Evolutionary conservation across 2,888 invertebrate genomes (phyloP).

Genomic region (Chaetogeoica ovagalla): DNA sequence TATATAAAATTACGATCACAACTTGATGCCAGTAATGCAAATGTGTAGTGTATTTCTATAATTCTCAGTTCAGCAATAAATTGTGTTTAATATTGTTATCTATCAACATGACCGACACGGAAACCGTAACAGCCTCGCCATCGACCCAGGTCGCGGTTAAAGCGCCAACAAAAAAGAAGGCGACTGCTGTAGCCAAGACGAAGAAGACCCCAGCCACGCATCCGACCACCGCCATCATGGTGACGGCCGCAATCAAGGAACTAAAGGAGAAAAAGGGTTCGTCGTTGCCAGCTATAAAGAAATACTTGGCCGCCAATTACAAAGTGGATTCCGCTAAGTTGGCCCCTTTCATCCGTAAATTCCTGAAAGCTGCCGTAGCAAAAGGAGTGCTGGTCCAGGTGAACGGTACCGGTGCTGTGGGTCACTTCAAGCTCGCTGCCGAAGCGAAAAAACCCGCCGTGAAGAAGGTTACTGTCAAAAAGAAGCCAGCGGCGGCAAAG

Average conservation of each 20-base stretch:
- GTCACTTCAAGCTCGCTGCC: constrained; percentile 63
- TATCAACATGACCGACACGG: neutral
- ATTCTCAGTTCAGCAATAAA: no score
- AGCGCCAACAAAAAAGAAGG: constrained; percentile 56
- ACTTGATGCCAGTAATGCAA: no score
- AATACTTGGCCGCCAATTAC: constrained; percentile 65
- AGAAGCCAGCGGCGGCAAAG: neutral
- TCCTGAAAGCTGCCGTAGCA: constrained; percentile 64
- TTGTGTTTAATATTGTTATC: neutral
- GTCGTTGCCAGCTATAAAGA: constrained; percentile 60
- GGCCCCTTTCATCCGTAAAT: constrained; percentile 66
- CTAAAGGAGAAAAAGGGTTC: constrained; percentile 54
- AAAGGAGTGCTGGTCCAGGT: constrained; percentile 38
- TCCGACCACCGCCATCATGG: constrained; percentile 65
- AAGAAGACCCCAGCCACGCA: constrained; percentile 60
- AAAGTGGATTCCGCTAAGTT: constrained; percentile 66
- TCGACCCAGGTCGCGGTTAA: constrained; percentile 5
- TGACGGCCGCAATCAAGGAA: constrained; percentile 62
- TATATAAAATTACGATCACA: no score
- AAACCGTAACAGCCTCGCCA: neutral
- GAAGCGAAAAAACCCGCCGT: constrained; percentile 42
- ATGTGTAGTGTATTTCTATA: no score
- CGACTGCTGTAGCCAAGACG: constrained; percentile 54
- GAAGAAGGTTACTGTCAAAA: neutral
- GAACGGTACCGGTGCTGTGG: constrained; percentile 11